Evolutionary conservation across 2,113 vertebrate species (phyloP).

Genomic region (Mugil cephalus): DNA sequence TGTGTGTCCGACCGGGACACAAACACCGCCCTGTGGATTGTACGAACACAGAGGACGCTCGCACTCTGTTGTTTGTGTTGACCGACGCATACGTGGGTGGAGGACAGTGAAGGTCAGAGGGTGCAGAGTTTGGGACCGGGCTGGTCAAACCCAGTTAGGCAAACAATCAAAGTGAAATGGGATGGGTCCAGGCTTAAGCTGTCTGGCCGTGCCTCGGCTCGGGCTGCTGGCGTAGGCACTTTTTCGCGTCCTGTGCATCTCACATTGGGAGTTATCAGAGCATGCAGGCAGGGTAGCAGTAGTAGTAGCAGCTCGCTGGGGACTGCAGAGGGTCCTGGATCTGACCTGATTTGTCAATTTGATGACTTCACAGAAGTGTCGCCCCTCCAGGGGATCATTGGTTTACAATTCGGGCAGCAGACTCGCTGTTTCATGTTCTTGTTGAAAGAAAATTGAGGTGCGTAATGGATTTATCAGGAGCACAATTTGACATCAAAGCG

Average conservation of each 20-base stretch:
- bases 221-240: constrained; percentile 76
- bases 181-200: constrained; percentile 67
- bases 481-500: constrained; percentile 52
- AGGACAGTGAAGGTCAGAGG: constrained; percentile 57
- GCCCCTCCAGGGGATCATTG: constrained; percentile 37
- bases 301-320: constrained; percentile 46
- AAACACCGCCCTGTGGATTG: constrained; percentile 36
- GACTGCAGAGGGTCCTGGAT: constrained; percentile 47
- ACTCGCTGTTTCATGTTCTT: constrained; percentile 34
- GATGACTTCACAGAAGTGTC: constrained; percentile 51
- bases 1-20: constrained; percentile 35
- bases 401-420: constrained; percentile 16
- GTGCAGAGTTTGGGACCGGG: constrained; percentile 44
- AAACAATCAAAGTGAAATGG: constrained; percentile 63
- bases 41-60: constrained; percentile 52
- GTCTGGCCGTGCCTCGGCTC: constrained; percentile 63
- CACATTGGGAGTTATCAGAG: constrained; percentile 67
- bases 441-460: constrained; percentile 26
- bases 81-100: constrained; percentile 41
- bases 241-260: constrained; percentile 60
- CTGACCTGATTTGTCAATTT: constrained; percentile 70
- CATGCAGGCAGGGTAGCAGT: constrained; percentile 51
- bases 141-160: constrained; percentile 54
- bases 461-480: constrained; percentile 54
- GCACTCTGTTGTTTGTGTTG: constrained; percentile 31